These are phyloP conservation scores for Cydia fagiglandana DNA, from an alignment of 1,140 invertebrate species.

Conservation along the genomic window DNA sequence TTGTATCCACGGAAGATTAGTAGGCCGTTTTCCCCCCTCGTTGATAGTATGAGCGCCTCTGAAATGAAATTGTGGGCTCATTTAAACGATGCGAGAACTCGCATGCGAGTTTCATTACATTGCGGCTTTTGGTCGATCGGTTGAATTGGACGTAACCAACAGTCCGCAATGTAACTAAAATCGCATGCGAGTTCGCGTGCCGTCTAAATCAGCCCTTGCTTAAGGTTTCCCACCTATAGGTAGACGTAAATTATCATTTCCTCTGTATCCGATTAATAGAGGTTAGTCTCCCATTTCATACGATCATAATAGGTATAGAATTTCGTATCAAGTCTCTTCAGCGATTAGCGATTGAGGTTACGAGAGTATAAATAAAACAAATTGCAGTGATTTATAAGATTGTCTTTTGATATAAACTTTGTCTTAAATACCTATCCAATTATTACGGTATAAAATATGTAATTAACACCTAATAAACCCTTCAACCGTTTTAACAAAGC, in stretches of 20 bases:
- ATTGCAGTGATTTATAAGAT: not conserved
- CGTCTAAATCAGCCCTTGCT: too few relatives aligned
- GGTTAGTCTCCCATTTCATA: too few relatives aligned
- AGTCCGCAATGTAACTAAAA: too few relatives aligned
- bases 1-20: conserved; percentile 54
- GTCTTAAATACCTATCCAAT: not conserved
- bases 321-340: not conserved
- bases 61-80: conserved; percentile 34
- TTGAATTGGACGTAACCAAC: too few relatives aligned
- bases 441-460: not conserved
- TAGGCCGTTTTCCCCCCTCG: conserved; percentile 46
- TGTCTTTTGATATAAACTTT: not conserved
- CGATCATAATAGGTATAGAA: too few relatives aligned
- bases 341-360: not conserved
- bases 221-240: too few relatives aligned
- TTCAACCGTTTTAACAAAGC: not conserved
- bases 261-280: too few relatives aligned
- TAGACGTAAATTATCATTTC: too few relatives aligned
- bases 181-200: too few relatives aligned
- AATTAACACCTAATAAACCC: not conserved
- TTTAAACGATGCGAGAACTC: too few relatives aligned
- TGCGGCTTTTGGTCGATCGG: too few relatives aligned
- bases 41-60: conserved; percentile 58
- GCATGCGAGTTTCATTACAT: too few relatives aligned
- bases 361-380: not conserved